Evolutionary conservation across 2,113 vertebrate species (phyloP).

Genomic region (Arvicanthis niloticus): DNA sequence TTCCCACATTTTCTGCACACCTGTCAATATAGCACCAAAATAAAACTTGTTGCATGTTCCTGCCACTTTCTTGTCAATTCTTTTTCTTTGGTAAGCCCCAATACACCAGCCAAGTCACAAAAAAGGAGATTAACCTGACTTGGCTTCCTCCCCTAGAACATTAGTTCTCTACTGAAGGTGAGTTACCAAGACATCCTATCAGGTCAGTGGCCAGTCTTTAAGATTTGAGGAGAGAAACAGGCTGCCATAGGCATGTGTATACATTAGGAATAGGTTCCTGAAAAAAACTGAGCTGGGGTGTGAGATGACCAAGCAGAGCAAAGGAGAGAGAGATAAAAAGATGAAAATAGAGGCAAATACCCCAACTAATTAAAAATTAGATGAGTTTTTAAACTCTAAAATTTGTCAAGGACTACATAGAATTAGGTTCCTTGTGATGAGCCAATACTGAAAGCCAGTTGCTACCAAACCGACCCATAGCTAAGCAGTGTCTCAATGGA

Average conservation of each 20-base stretch:
- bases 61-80: constrained; percentile 5
- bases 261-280: constrained; percentile 5
- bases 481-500: constrained; percentile 33
- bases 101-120: not conserved
- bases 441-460: constrained; percentile 48
- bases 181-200: constrained; percentile 45
- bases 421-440: constrained; percentile 9
- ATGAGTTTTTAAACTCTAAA: constrained; percentile 47
- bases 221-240: not conserved
- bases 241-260: not conserved
- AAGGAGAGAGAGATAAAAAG: constrained; percentile 55
- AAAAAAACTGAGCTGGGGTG: not conserved
- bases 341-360: constrained; percentile 16
- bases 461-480: constrained; percentile 23
- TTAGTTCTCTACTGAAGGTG: constrained; percentile 4
- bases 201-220: constrained; percentile 1
- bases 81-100: constrained; percentile 1
- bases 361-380: not conserved
- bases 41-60: constrained; percentile 36
- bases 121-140: not conserved
- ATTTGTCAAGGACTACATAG: constrained; percentile 34
- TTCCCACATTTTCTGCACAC: not conserved
- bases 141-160: not conserved
- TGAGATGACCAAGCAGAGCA: not conserved
- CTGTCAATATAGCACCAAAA: constrained; percentile 25